phyloP scores from a whole-genome alignment of 53 echinoderm and acorn worm species.

The Apostichopus leukothele region DNA sequence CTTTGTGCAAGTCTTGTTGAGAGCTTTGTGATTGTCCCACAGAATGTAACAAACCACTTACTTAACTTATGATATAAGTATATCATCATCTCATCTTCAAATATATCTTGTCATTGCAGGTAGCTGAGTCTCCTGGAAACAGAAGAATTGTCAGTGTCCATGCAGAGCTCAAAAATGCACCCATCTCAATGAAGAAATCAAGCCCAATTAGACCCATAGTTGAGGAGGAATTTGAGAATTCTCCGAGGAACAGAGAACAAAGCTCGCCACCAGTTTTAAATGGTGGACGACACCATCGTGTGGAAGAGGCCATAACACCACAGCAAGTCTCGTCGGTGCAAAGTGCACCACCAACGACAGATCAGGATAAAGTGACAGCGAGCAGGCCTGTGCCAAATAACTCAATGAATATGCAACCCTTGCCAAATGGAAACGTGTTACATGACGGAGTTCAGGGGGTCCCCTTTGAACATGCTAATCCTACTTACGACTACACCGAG shows the following conservation, averaged over 20 bases:
- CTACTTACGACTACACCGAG: slow-evolving; percentile 47
- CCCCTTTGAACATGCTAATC: slow-evolving; percentile 48
- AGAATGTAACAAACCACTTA: too few relatives aligned
- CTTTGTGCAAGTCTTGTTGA: too few relatives aligned
- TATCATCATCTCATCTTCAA: too few relatives aligned
- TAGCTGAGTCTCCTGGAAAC: slow-evolving; percentile 39
- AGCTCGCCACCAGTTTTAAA: slow-evolving; percentile 1
- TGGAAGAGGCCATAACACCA: not conserved
- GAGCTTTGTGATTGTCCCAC: too few relatives aligned
- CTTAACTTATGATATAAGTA: too few relatives aligned
- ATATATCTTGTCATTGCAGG: not conserved
- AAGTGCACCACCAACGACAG: not conserved
- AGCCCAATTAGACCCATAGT: slow-evolving; percentile 9
- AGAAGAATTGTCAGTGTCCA: slow-evolving; percentile 62
- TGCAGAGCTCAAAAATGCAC: slow-evolving; percentile 62
- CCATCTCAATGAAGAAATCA: slow-evolving; percentile 21
- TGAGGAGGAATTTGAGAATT: slow-evolving; percentile 47
- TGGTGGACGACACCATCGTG: not conserved
- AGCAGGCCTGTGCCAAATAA: slow-evolving; percentile 21
- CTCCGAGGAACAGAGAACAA: not conserved
- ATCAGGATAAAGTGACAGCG: not conserved
- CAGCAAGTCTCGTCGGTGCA: slow-evolving; percentile 2
- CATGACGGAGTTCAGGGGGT: not conserved
- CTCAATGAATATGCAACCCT: slow-evolving; percentile 22
- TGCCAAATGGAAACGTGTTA: slow-evolving; percentile 33